Conservation (phyloP, 2,797 vertebrate genomes). For the Typhlichthys subterraneus region DNA sequence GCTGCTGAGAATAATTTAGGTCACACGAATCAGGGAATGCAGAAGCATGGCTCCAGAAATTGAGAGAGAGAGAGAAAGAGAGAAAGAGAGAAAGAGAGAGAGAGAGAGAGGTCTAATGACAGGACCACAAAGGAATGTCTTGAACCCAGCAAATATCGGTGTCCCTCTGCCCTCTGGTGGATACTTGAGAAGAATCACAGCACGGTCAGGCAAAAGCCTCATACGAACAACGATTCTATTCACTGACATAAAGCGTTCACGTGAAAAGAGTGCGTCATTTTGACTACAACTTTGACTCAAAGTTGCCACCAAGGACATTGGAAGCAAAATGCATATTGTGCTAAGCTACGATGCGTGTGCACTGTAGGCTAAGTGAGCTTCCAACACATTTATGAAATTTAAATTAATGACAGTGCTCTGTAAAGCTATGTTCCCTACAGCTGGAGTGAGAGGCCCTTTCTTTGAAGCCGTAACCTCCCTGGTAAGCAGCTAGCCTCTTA, state of each 20-base stretch:
- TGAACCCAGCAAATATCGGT: constrained; percentile 32
- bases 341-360: no score
- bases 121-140: constrained; percentile 65
- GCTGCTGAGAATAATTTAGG: constrained; percentile 63
- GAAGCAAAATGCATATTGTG: no score
- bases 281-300: no score
- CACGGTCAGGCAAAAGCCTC: no score
- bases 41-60: constrained; percentile 63
- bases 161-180: constrained; percentile 74
- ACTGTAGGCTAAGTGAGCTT: no score
- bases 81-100: constrained; percentile 19
- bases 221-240: no score
- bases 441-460: neutral
- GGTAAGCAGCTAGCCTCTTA: neutral
- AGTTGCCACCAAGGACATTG: no score
- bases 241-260: no score
- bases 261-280: no score
- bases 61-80: constrained; percentile 38
- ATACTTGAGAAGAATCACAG: constrained; percentile 17
- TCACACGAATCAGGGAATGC: constrained; percentile 69
- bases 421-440: neutral
- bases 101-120: constrained; percentile 64
- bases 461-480: constrained; percentile 4
- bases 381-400: no score
- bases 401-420: no score